Percentiles rank a stretch among this genome's conserved stretches.
Conservation (phyloP, 2,888 invertebrate species). For the Pantelozetes paolii region DNA sequence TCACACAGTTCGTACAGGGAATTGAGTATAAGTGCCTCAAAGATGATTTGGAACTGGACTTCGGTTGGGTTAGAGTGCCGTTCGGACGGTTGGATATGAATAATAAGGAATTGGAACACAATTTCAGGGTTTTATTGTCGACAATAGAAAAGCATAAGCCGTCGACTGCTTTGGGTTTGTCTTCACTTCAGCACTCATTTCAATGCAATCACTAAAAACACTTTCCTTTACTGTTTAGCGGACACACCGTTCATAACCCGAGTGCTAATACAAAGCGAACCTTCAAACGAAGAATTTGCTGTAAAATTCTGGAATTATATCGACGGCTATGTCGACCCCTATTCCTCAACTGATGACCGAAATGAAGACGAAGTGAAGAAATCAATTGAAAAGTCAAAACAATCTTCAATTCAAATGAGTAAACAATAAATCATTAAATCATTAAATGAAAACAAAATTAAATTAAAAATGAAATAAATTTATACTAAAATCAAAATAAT, state of each 20-base stretch:
- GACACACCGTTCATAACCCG: constrained; percentile 29
- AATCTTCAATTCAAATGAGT: too few relatives aligned
- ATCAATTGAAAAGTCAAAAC: too few relatives aligned
- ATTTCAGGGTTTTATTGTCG: constrained; percentile 63
- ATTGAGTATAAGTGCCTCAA: constrained; percentile 62
- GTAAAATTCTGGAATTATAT: constrained; percentile 41
- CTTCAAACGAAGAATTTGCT: constrained; percentile 39
- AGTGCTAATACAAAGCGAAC: constrained; percentile 32
- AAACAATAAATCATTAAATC: too few relatives aligned
- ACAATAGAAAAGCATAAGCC: constrained; percentile 65
- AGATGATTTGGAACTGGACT: constrained; percentile 67
- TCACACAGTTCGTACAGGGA: constrained; percentile 65
- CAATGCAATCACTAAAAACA: too few relatives aligned
- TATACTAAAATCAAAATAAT: too few relatives aligned
- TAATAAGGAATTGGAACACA: constrained; percentile 64
- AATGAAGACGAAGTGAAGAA: background rate
- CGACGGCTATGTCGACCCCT: constrained; percentile 42
- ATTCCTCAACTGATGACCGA: background rate
- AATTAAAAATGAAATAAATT: too few relatives aligned
- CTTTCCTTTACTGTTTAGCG: background rate
- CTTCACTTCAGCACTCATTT: background rate
- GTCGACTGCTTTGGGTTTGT: constrained; percentile 37
- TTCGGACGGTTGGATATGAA: constrained; percentile 63
- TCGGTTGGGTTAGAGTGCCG: constrained; percentile 54
- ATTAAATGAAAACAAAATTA: too few relatives aligned